These are phyloP conservation scores for Syritta pipiens DNA, from an alignment of 2,888 invertebrate species.

Conservation along the genomic window DNA sequence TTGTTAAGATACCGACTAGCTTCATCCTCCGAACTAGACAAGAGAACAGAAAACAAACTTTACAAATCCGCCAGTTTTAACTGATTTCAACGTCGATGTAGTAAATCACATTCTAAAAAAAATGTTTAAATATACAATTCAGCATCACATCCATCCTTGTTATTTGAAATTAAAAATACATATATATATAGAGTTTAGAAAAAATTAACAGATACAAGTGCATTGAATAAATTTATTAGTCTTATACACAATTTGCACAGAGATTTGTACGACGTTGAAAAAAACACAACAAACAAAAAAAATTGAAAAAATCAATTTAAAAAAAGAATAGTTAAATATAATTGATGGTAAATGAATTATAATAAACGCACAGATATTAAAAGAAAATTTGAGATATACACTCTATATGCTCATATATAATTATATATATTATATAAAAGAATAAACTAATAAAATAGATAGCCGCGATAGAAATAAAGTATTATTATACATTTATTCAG, in stretches of 20 bases:
- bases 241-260: constrained; percentile 17
- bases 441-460: constrained; percentile 33
- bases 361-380: constrained; percentile 22
- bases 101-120: too few relatives aligned
- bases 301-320: not conserved
- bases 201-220: not conserved
- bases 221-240: not conserved
- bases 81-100: too few relatives aligned
- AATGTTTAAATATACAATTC: not conserved
- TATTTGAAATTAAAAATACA: not conserved
- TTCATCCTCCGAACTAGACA: too few relatives aligned
- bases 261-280: constrained; percentile 15
- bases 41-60: too few relatives aligned
- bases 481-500: constrained; percentile 30
- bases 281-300: not conserved
- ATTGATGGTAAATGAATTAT: constrained; percentile 1
- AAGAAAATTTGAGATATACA: constrained; percentile 11
- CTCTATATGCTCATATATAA: constrained; percentile 11
- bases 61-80: too few relatives aligned
- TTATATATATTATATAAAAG: constrained; percentile 1
- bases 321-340: too few relatives aligned
- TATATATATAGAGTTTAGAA: not conserved
- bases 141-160: constrained; percentile 10
- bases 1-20: too few relatives aligned
- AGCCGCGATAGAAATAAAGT: constrained; percentile 48